Evolutionary conservation across 1,140 invertebrate species (phyloP).

Genomic region (Hyphantria cunea): DNA sequence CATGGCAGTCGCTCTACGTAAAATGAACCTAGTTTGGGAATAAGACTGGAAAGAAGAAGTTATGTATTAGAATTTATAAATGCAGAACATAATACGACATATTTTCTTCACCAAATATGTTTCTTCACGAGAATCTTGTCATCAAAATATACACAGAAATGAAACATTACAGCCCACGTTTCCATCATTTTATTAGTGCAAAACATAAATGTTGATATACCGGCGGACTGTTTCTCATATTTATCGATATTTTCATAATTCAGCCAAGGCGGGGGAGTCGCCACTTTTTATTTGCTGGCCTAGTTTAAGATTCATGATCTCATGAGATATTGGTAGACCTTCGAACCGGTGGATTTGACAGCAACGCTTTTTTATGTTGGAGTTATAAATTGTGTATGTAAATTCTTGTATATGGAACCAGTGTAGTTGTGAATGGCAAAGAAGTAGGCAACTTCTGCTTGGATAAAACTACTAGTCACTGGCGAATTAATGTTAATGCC

Average conservation of each 20-base stretch:
- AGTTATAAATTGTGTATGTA: constrained; percentile 20
- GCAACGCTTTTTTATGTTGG: constrained; percentile 17
- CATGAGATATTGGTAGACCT: constrained; percentile 51
- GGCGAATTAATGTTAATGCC: too few relatives aligned
- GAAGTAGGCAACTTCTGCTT: too few relatives aligned
- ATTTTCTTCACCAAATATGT: too few relatives aligned
- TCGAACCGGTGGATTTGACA: constrained; percentile 25
- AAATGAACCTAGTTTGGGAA: too few relatives aligned
- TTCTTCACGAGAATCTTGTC: too few relatives aligned
- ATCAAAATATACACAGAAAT: background rate
- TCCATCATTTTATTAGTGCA: constrained; percentile 7
- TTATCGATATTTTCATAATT: constrained; percentile 71
- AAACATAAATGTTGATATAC: constrained; percentile 6
- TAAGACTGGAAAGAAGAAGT: too few relatives aligned
- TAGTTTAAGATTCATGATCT: constrained; percentile 68
- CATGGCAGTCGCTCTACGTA: too few relatives aligned
- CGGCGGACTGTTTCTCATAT: constrained; percentile 50
- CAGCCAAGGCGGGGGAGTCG: constrained; percentile 45
- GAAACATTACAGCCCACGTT: background rate
- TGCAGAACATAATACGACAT: background rate
- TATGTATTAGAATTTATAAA: background rate
- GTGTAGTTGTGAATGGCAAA: too few relatives aligned
- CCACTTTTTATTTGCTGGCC: constrained; percentile 60
- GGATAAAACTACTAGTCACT: too few relatives aligned
- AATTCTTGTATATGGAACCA: constrained; percentile 3